Base-by-base conservation (phyloP, 2,113 vertebrate genomes). In the Hirundichthys speculiger region DNA sequence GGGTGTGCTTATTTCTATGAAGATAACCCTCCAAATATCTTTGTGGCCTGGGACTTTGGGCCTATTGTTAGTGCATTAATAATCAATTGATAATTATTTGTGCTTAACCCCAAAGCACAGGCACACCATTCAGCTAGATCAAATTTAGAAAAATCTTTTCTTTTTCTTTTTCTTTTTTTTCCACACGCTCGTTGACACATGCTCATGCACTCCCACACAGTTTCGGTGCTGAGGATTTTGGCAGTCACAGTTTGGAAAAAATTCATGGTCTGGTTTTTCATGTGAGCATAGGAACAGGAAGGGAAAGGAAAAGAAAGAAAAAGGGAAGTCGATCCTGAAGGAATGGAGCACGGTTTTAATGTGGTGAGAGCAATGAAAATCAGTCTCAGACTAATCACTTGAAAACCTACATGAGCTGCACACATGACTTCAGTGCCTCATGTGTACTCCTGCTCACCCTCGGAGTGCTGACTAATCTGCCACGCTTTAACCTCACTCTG, bases 11-110 rank as follows among this genome's bases (percentile, higher is more conserved):
- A 39, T 75, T 65, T 76, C 45, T 63, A 50, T 60, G 43, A 64
- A 75, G 73, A 79, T 73, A 50, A 80, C 73, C 77, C 75, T 79
- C 64, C 64, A 76, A 77, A 81, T 88, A 74, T 87, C 68, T 82
- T 42, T 77, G 50, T 80, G 78, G 88, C 81, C 85, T 73, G 83
- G 64, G 73, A 81, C 75, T 75, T 53, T 47, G 43, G 69, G 51
- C 75, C 55, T 76, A 89, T 88, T 90, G 87, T 88, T 87, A 91
- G 89, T 88, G 81, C 83, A 92, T 90, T 90, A 83, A 82, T 91
- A 91, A 89, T 90, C 88, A 90, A 91, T 90, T 86, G 76, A 77
- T 75, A 76, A 75, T 79, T 89, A 88, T 90, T 79, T 81, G 61
- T 72, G 70, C 87, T 80, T 69, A 80, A 56, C 79, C 80, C 73